Conservation (phyloP, 2,797 vertebrate species). For the Alca torda region DNA sequence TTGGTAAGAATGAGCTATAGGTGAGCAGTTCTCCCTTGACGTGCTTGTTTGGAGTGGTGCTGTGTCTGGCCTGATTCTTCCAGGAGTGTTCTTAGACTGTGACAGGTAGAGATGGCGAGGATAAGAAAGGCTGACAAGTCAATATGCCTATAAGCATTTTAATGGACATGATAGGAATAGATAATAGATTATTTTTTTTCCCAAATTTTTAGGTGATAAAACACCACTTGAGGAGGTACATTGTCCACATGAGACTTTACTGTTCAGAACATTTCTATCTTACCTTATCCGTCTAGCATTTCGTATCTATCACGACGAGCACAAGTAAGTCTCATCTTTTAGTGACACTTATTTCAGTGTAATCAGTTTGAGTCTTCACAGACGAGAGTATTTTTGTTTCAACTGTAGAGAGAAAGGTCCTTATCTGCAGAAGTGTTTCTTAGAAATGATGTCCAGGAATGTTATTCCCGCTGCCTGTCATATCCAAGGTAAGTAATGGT, state of each 20-base stretch:
- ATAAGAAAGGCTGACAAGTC: background rate
- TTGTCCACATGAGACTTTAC: slow-evolving; percentile 79
- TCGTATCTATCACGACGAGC: slow-evolving; percentile 78
- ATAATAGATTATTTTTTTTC: background rate
- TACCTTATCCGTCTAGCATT: slow-evolving; percentile 82
- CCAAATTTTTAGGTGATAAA: slow-evolving; percentile 58
- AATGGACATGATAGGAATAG: background rate
- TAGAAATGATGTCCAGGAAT: slow-evolving; percentile 83
- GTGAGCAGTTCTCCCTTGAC: background rate
- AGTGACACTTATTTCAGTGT: background rate
- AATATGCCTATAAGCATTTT: background rate
- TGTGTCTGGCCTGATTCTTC: background rate
- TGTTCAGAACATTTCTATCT: slow-evolving; percentile 81
- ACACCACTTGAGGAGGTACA: slow-evolving; percentile 69
- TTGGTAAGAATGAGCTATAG: background rate
- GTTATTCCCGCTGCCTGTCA: slow-evolving; percentile 81
- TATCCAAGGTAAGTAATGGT: slow-evolving; percentile 81
- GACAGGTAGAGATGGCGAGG: background rate
- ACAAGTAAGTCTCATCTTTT: slow-evolving; percentile 75
- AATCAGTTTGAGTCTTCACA: background rate
- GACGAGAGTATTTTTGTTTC: slow-evolving; percentile 18
- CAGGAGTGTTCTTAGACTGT: background rate
- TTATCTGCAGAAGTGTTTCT: slow-evolving; percentile 82
- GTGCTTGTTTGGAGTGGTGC: background rate
- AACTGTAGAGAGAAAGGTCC: slow-evolving; percentile 74